These are phyloP conservation scores for Euproctis similis DNA, from an alignment of 2,888 invertebrate genomes.

Conservation along the genomic window DNA sequence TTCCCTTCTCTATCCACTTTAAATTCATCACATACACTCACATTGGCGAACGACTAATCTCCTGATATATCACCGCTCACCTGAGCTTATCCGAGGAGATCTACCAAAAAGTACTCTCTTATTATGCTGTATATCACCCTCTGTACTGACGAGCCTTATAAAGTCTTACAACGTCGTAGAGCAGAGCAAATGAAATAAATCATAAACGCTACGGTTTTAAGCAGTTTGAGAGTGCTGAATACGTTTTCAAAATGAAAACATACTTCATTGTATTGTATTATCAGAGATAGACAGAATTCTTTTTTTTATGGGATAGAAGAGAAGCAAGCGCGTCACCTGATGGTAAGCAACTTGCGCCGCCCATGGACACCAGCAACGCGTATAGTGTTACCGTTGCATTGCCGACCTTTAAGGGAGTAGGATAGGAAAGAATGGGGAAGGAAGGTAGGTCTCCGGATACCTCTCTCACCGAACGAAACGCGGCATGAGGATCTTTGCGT, in stretches of 20 bases:
- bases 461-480: too few relatives aligned
- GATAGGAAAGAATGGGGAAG: too few relatives aligned
- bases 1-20: conserved; percentile 51
- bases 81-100: conserved; percentile 62
- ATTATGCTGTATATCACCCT: conserved; percentile 50
- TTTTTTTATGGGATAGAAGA: too few relatives aligned
- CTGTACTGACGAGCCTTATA: conserved; percentile 26
- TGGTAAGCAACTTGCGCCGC: too few relatives aligned
- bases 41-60: conserved; percentile 66
- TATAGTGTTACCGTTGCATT: too few relatives aligned
- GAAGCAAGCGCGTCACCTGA: too few relatives aligned
- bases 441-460: too few relatives aligned
- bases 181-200: conserved; percentile 18
- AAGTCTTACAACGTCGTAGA: conserved; percentile 29
- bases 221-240: neutral
- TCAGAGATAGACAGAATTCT: too few relatives aligned
- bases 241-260: neutral
- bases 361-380: too few relatives aligned
- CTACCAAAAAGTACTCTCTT: conserved; percentile 62
- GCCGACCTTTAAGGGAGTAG: too few relatives aligned
- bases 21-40: conserved; percentile 54
- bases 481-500: too few relatives aligned
- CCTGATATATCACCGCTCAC: conserved; percentile 69
- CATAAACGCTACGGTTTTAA: neutral
- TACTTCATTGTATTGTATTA: too few relatives aligned